Conservation (phyloP, 2,888 invertebrate species). For the Apodemia hepburni region DNA sequence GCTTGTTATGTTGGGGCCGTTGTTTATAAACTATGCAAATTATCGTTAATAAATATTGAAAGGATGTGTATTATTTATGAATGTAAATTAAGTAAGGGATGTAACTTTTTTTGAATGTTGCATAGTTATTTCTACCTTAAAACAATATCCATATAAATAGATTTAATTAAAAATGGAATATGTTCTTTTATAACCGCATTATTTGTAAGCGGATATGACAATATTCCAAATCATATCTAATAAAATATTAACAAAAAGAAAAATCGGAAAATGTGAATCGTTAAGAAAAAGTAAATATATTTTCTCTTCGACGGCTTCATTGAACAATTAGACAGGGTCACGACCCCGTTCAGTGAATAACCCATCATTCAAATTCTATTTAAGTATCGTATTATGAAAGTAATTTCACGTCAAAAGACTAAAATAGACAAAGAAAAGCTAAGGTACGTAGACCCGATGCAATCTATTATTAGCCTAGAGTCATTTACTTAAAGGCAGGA, state of each 20-base stretch:
- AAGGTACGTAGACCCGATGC: slow-evolving; percentile 43
- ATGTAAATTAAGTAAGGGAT: slow-evolving; percentile 46
- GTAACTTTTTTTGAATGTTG: slow-evolving; percentile 30
- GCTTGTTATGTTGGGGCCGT: slow-evolving; percentile 51
- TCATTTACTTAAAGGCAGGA: slow-evolving; percentile 49
- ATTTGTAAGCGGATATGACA: too few relatives aligned
- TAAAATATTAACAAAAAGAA: too few relatives aligned
- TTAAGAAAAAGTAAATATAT: background rate
- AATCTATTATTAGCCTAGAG: slow-evolving; percentile 56
- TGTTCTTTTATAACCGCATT: too few relatives aligned
- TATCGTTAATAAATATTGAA: slow-evolving; percentile 54
- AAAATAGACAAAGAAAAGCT: background rate
- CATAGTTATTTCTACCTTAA: background rate
- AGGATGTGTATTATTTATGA: slow-evolving; percentile 68
- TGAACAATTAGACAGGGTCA: background rate
- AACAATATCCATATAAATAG: too few relatives aligned
- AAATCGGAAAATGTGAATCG: too few relatives aligned
- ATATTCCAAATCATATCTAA: too few relatives aligned
- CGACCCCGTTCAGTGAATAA: too few relatives aligned
- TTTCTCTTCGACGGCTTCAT: background rate
- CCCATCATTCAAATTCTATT: background rate
- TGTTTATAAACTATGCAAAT: slow-evolving; percentile 53
- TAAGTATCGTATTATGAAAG: background rate
- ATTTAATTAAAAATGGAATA: background rate
- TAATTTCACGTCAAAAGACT: background rate